These are phyloP conservation scores for Tiphia femorata DNA, from an alignment of 2,888 invertebrate species.

Conservation along the genomic window DNA sequence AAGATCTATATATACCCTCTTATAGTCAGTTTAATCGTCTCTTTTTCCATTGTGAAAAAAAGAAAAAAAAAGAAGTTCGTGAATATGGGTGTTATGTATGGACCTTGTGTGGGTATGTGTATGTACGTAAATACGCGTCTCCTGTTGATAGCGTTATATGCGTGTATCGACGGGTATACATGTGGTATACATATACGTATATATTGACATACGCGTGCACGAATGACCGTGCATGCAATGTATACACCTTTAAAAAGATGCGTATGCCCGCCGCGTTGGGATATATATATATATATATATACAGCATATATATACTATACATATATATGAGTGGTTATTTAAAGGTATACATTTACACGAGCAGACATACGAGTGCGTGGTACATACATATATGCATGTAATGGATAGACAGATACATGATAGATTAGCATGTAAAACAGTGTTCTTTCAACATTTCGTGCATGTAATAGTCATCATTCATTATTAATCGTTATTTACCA, in stretches of 20 bases:
- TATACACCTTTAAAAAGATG: conserved; percentile 35
- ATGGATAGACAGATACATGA: conserved; percentile 47
- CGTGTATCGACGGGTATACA: conserved; percentile 19
- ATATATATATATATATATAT: conserved; percentile 27
- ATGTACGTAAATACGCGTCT: conserved; percentile 5
- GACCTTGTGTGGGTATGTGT: background rate
- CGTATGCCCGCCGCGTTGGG: conserved; percentile 37
- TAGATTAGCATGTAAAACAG: conserved; percentile 41
- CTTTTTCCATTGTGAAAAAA: background rate
- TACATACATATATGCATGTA: conserved; percentile 38
- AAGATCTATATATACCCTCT: background rate
- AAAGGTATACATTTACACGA: conserved; percentile 52
- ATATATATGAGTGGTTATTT: conserved; percentile 28
- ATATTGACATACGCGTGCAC: conserved; percentile 36
- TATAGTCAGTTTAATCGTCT: too few relatives aligned
- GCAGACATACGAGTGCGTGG: conserved; percentile 34
- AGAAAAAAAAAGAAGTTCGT: too few relatives aligned
- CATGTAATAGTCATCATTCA: conserved; percentile 33
- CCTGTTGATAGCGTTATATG: too few relatives aligned
- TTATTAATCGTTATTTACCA: conserved; percentile 41
- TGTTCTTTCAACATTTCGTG: conserved; percentile 37
- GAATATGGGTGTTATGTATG: too few relatives aligned
- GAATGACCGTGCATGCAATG: conserved; percentile 33
- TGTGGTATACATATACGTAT: conserved; percentile 35
- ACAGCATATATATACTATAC: too few relatives aligned